Evolutionary conservation across 2,797 vertebrate genomes (phyloP), one percentile per base, ranked within the genome.

Genomic region (Melanotaenia maccullochi): DNA sequence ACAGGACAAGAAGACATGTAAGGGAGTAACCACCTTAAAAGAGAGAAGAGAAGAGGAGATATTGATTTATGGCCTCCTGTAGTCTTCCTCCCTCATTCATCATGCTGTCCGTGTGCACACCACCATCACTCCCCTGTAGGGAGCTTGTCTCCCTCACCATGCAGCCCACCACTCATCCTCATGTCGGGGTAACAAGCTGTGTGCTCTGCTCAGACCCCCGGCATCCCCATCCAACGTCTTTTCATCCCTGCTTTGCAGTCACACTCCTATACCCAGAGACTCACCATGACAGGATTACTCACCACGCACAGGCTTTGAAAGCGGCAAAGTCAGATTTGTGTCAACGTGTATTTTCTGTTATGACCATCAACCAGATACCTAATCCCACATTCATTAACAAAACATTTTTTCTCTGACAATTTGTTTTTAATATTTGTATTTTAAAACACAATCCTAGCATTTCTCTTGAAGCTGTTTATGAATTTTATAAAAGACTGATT

Each of bases 1-100:
- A 89, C 79, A 57, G 76, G 73, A 83, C 73, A 72, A 42, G 81
- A 79, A 65, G 80, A 88, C 65, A 71, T 86, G 88, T 68, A 75
- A 65, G 78, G 70, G 66, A 87, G 85, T 76, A 81, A 81, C 81
- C 76, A 68, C 79, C 87, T 89, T 86, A 87, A 88, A 83, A 82
- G 82, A 85, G 79, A 84, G 69, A 68, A 84, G 82, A 75, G 78
- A 64, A 73, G 73, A 60, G 73, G 81, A 72, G 82, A 72, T 92
- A 93, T 93, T 94, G 93, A 94, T 94, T 93, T 90, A 93, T 90
- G 79, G 75, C 85, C 86, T 88, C 84, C 89, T 85, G 87, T 83
- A 83, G 84, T 67, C 85, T 73, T 77, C 72, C 68, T 68, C 67
- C 71, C 85, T 89, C 90, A 92, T 93, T 92, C 80, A 92, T 93